phyloP scores from a whole-genome alignment of 2,113 vertebrate genomes.

The Ammodytes dubius region DNA sequence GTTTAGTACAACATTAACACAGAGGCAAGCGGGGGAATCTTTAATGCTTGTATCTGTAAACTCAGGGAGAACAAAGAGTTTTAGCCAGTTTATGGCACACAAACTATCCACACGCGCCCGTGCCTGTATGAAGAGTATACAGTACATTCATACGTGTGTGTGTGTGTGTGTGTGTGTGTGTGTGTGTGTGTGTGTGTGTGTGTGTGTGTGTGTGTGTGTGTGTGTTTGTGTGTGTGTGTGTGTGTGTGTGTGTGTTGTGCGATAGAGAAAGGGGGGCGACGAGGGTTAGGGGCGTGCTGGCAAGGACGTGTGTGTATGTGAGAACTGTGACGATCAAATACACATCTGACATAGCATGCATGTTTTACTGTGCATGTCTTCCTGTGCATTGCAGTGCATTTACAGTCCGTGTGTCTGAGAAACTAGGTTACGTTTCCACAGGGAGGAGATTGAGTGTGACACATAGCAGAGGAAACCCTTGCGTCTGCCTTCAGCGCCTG shows the following conservation, averaged over 20 bases:
- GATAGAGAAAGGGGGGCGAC: background rate
- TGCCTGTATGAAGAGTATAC: slow-evolving; percentile 4
- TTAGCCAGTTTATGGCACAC: slow-evolving; percentile 21
- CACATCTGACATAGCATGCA: slow-evolving; percentile 4
- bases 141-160: background rate
- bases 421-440: slow-evolving; percentile 74
- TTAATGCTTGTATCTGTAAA: slow-evolving; percentile 6
- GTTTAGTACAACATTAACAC: background rate
- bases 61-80: slow-evolving; percentile 37
- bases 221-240: background rate
- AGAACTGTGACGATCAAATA: background rate
- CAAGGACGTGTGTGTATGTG: background rate
- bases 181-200: background rate
- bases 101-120: slow-evolving; percentile 10
- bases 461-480: slow-evolving; percentile 68
- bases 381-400: background rate
- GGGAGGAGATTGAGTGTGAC: slow-evolving; percentile 70
- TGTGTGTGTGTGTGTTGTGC: background rate
- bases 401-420: slow-evolving; percentile 12
- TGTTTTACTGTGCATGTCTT: background rate
- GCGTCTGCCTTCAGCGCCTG: slow-evolving; percentile 47
- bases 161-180: background rate
- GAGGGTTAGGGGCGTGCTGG: background rate
- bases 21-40: background rate
- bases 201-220: background rate